These are phyloP conservation scores for Cetoscarus ocellatus DNA, from an alignment of 2,797 vertebrate genomes.

Conservation along the genomic window DNA sequence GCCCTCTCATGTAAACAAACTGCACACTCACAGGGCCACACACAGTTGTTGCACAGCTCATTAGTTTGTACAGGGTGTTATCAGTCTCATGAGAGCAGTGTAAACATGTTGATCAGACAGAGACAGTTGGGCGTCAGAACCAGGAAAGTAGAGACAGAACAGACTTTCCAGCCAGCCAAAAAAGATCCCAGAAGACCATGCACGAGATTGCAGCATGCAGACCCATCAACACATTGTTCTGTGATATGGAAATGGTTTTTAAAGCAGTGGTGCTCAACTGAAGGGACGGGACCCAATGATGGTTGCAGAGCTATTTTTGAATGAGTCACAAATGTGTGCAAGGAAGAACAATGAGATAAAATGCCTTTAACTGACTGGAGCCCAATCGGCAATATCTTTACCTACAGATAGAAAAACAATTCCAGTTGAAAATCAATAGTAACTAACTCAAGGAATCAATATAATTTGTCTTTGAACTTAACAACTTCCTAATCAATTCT, in stretches of 20 bases:
- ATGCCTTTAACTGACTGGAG: no score
- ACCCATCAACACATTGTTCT: slow-evolving; percentile 22
- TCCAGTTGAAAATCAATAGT: no score
- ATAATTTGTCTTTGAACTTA: no score
- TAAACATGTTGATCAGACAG: slow-evolving; percentile 46
- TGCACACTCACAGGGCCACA: neutral
- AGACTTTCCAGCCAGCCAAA: slow-evolving; percentile 21
- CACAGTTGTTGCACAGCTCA: slow-evolving; percentile 28
- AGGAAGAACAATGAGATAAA: no score
- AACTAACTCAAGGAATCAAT: no score
- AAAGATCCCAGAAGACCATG: slow-evolving; percentile 15
- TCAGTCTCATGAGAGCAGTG: slow-evolving; percentile 57
- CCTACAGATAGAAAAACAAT: no score
- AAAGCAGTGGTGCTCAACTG: no score
- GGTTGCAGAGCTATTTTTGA: no score
- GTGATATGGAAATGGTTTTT: slow-evolving; percentile 1
- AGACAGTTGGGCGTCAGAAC: slow-evolving; percentile 32
- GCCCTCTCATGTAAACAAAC: slow-evolving; percentile 7
- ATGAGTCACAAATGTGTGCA: no score
- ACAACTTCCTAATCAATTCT: no score
- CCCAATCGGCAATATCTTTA: no score
- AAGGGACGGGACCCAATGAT: no score
- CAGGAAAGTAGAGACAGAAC: slow-evolving; percentile 31
- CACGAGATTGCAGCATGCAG: slow-evolving; percentile 7
- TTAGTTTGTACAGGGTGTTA: slow-evolving; percentile 42